Conservation (phyloP, 2,888 invertebrate genomes). For the Liopterus haemorrhoidalis region DNA sequence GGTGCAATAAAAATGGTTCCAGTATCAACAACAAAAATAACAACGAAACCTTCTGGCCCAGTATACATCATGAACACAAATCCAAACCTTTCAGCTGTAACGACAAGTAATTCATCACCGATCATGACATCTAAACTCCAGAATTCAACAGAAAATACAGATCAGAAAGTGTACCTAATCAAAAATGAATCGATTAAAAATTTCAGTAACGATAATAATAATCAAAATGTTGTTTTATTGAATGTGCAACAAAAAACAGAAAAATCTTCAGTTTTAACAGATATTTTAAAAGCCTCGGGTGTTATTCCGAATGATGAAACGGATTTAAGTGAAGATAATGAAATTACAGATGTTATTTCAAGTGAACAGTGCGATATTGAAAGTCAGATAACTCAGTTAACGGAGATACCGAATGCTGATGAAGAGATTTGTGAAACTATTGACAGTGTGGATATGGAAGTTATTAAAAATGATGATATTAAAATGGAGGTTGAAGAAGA, state of each 20-base stretch:
- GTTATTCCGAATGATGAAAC: conserved; percentile 26
- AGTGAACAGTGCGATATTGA: conserved; percentile 34
- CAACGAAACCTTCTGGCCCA: conserved; percentile 35
- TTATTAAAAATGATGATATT: not conserved
- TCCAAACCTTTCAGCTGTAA: conserved; percentile 29
- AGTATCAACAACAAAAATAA: conserved; percentile 36
- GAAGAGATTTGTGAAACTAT: not conserved
- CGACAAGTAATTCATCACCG: conserved; percentile 31
- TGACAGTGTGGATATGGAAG: not conserved
- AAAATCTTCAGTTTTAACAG: conserved; percentile 31
- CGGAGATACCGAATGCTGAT: conserved; percentile 26
- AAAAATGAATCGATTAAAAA: conserved; percentile 12
- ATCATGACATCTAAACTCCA: conserved; percentile 30
- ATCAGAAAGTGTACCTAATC: conserved; percentile 5
- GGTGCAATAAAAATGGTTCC: conserved; percentile 44
- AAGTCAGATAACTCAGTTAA: conserved; percentile 31
- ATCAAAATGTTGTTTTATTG: conserved; percentile 2
- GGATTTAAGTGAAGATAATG: conserved; percentile 23
- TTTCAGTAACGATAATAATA: not conserved
- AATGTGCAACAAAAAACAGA: not conserved
- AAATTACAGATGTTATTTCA: too few species aligned
- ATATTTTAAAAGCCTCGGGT: conserved; percentile 32
- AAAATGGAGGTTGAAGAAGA: conserved; percentile 4
- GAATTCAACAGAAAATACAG: conserved; percentile 20
- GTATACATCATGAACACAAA: conserved; percentile 39